A percentile compares a stretch with the other conserved stretches of the same genome.
These are phyloP conservation scores for Sisyra terminalis DNA, from an alignment of 2,888 invertebrate species.

Conservation along the genomic window DNA sequence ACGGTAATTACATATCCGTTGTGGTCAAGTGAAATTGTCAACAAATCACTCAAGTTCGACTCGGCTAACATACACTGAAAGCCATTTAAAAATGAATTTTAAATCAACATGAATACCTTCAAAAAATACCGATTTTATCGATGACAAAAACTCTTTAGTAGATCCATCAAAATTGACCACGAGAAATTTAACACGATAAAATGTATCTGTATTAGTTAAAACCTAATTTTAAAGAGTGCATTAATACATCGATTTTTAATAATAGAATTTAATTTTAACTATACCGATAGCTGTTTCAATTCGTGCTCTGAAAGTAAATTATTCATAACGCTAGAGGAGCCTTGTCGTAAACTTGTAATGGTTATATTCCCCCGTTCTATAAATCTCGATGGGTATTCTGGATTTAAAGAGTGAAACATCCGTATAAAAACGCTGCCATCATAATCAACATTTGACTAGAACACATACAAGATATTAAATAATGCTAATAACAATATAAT, in stretches of 20 bases:
- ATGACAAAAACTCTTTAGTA: conserved; percentile 54
- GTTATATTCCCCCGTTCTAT: conserved; percentile 51
- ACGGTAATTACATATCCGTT: conserved; percentile 64
- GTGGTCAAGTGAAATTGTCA: conserved; percentile 67
- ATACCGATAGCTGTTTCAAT: conserved; percentile 4
- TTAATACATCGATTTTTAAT: neutral
- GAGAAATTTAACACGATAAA: conserved; percentile 56
- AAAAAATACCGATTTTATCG: conserved; percentile 53
- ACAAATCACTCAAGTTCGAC: conserved; percentile 57
- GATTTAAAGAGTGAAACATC: conserved; percentile 48
- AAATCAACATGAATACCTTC: conserved; percentile 2
- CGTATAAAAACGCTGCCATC: conserved; percentile 58
- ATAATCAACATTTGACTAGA: conserved; percentile 46
- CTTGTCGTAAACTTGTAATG: conserved; percentile 51
- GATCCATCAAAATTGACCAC: conserved; percentile 49
- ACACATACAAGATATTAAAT: conserved; percentile 10
- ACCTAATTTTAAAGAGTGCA: conserved; percentile 25
- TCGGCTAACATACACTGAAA: conserved; percentile 54
- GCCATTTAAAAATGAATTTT: conserved; percentile 9
- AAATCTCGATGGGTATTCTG: conserved; percentile 33
- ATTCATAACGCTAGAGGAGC: conserved; percentile 44
- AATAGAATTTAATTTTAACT: neutral
- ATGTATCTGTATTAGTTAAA: conserved; percentile 47
- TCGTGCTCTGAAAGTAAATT: conserved; percentile 36
- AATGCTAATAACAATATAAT: no score